Conservation (phyloP, 2,797 vertebrate genomes). For the Triplophysa bombifrons region DNA sequence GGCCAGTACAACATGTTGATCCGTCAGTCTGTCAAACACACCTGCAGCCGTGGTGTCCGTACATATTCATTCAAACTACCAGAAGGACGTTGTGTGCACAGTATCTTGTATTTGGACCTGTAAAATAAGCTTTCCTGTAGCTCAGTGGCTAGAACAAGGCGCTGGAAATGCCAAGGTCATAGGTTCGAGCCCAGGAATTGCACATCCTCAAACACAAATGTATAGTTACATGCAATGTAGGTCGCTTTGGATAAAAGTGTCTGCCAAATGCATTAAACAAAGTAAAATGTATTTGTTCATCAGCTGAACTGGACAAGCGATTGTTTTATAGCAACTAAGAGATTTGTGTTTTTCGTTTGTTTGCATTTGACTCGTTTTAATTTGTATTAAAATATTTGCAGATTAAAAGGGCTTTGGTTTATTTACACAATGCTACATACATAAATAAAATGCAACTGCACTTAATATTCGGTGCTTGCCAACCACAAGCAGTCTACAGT, state of each 20-base stretch:
- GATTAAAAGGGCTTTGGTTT: conserved; percentile 5
- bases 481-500: neutral
- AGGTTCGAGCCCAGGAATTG: too few species aligned
- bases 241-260: too few species aligned
- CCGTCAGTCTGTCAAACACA: neutral
- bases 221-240: too few species aligned
- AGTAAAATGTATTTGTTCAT: conserved; percentile 66
- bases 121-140: too few species aligned
- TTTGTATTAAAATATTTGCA: conserved; percentile 80
- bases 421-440: neutral
- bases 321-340: conserved; percentile 76
- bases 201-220: too few species aligned
- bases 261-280: too few species aligned
- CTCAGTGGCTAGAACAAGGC: too few species aligned
- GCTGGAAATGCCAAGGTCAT: too few species aligned
- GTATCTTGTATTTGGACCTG: conserved; percentile 52
- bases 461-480: neutral
- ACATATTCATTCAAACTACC: conserved; percentile 35
- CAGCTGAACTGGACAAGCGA: conserved; percentile 67
- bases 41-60: neutral
- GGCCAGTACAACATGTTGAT: neutral
- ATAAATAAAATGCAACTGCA: neutral
- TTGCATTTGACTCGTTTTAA: conserved; percentile 74
- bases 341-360: conserved; percentile 73
- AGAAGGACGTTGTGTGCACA: conserved; percentile 68